Evolutionary conservation across 1,140 invertebrate genomes (phyloP).

Genomic region (Drosophila rufa): DNA sequence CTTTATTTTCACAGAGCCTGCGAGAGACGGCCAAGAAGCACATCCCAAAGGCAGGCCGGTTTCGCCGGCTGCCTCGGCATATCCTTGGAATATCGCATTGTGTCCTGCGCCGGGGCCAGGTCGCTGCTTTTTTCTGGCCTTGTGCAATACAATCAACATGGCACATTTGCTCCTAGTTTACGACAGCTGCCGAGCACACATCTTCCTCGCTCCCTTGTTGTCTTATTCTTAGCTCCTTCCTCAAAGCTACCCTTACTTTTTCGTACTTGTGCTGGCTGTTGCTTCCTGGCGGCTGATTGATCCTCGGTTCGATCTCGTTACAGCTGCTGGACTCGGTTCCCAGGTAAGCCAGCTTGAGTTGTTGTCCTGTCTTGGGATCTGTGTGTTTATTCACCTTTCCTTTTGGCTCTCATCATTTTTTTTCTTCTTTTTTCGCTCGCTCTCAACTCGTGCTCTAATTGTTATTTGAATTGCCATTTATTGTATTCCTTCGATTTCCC

Average conservation of each 20-base stretch:
- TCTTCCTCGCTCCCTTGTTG: slow-evolving; percentile 25
- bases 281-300: slow-evolving; percentile 71
- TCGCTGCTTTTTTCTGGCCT: slow-evolving; percentile 37
- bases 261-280: slow-evolving; percentile 57
- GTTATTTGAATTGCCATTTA: slow-evolving; percentile 37
- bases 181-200: slow-evolving; percentile 67
- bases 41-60: slow-evolving; percentile 24
- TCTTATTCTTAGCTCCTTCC: slow-evolving; percentile 14
- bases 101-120: slow-evolving; percentile 31
- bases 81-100: slow-evolving; percentile 35
- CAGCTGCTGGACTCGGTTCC: slow-evolving; percentile 55
- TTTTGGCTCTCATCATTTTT: slow-evolving; percentile 6
- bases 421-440: neutral
- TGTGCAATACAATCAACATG: slow-evolving; percentile 26
- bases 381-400: slow-evolving; percentile 23
- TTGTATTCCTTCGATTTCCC: neutral
- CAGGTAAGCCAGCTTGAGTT: slow-evolving; percentile 44
- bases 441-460: slow-evolving; percentile 41
- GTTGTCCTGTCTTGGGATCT: slow-evolving; percentile 37
- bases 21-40: slow-evolving; percentile 18
- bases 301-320: slow-evolving; percentile 70
- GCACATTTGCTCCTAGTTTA: slow-evolving; percentile 69
- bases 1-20: slow-evolving; percentile 29
- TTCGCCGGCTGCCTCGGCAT: slow-evolving; percentile 19
- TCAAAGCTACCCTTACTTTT: slow-evolving; percentile 58